phyloP scores from a whole-genome alignment of 2,113 vertebrate genomes.

The Lagopus muta region DNA sequence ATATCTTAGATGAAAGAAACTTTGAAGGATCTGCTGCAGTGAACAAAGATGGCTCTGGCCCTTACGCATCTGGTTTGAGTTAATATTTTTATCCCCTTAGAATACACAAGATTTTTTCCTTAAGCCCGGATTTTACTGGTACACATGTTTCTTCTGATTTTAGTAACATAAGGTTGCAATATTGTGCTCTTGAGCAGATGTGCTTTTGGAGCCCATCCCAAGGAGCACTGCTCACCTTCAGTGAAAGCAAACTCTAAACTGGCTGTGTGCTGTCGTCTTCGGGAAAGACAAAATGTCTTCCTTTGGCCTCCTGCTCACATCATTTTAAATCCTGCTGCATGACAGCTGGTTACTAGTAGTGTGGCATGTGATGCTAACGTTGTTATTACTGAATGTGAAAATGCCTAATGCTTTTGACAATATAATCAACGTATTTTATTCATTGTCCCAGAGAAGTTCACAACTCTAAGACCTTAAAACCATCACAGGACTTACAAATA shows the following conservation, averaged over 20 bases:
- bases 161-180: slow-evolving; percentile 26
- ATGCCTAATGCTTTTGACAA: slow-evolving; percentile 5
- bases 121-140: slow-evolving; percentile 36
- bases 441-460: slow-evolving; percentile 20
- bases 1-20: not conserved
- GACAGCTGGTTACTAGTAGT: not conserved
- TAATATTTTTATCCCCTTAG: slow-evolving; percentile 45
- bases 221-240: slow-evolving; percentile 10
- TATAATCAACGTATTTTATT: not conserved
- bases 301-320: not conserved
- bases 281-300: not conserved
- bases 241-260: not conserved
- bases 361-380: not conserved
- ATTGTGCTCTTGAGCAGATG: not conserved
- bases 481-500: not conserved
- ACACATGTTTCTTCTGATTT: slow-evolving; percentile 44
- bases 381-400: not conserved
- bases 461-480: not conserved
- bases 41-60: not conserved
- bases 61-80: slow-evolving; percentile 31
- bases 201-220: not conserved
- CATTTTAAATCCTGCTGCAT: not conserved
- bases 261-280: not conserved
- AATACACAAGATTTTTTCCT: slow-evolving; percentile 8
- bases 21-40: not conserved